phyloP scores from a whole-genome alignment of 2,888 invertebrate species.

The Ectropis crepuscularia region DNA sequence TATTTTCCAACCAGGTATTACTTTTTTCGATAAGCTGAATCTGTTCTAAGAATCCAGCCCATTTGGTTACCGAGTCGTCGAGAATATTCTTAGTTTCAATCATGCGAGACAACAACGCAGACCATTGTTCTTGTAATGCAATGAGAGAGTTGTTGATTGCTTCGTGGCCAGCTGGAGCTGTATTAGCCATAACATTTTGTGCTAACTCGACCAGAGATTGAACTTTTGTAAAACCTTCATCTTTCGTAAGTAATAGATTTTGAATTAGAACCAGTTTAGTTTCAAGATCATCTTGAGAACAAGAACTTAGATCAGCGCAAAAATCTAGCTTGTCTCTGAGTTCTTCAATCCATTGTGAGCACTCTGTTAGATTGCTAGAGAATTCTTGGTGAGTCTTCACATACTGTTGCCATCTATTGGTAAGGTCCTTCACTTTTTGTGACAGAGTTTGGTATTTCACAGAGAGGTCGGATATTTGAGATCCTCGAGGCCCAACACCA shows the following conservation, averaged over 20 bases:
- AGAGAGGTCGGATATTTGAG: constrained; percentile 95
- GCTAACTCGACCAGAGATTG: constrained; percentile 95
- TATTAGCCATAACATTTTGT: constrained; percentile 95
- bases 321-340: constrained; percentile 93
- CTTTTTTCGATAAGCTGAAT: constrained; percentile 93
- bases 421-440: constrained; percentile 95
- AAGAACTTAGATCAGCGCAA: constrained; percentile 92
- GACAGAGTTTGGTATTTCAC: constrained; percentile 96
- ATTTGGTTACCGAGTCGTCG: constrained; percentile 95
- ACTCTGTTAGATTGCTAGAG: constrained; percentile 91
- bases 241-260: constrained; percentile 95
- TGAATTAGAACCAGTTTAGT: constrained; percentile 93
- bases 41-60: constrained; percentile 95
- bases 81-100: constrained; percentile 94
- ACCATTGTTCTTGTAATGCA: constrained; percentile 95
- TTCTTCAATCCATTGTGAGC: constrained; percentile 92
- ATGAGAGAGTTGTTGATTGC: constrained; percentile 93
- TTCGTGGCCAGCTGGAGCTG: constrained; percentile 94
- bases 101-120: constrained; percentile 93
- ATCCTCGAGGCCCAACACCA: constrained; percentile 89
- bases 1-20: constrained; percentile 90
- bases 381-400: constrained; percentile 95
- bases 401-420: constrained; percentile 96
- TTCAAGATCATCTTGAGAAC: constrained; percentile 94
- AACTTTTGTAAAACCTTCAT: constrained; percentile 95